phyloP scores from a whole-genome alignment of 2,113 vertebrate genomes.

The Capra hircus region DNA sequence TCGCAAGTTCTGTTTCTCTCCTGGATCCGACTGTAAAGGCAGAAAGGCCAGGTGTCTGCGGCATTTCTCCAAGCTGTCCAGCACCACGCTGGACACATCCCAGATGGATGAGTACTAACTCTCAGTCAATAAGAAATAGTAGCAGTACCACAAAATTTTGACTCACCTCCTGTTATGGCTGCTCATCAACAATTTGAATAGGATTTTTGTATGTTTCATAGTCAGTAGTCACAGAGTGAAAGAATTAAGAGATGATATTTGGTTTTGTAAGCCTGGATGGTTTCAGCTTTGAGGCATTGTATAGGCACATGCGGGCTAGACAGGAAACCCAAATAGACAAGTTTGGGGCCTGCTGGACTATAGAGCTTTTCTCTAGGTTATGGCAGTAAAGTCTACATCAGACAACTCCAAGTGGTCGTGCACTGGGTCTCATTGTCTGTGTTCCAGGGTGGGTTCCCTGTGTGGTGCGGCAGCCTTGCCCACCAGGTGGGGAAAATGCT shows the following conservation, averaged over 20 bases:
- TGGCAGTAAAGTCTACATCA: neutral
- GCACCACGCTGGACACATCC: neutral
- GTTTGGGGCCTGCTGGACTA: too few species aligned
- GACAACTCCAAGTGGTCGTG: neutral
- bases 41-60: rapidly evolving
- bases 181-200: neutral
- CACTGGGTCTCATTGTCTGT: too few species aligned
- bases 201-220: neutral
- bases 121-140: neutral
- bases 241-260: neutral
- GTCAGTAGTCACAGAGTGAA: neutral
- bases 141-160: neutral
- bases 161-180: neutral
- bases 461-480: rapidly evolving
- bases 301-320: neutral
- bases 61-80: neutral
- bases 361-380: neutral
- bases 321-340: neutral
- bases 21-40: neutral
- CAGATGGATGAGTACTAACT: too few species aligned
- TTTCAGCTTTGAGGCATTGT: neutral
- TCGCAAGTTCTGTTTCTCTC: neutral
- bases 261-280: neutral
- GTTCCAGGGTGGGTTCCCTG: neutral
- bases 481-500: neutral